A percentile compares a stretch with the other conserved stretches of the same genome.
Evolutionary conservation across 2,797 vertebrate species (phyloP).

Genomic region (Xenops minutus): DNA sequence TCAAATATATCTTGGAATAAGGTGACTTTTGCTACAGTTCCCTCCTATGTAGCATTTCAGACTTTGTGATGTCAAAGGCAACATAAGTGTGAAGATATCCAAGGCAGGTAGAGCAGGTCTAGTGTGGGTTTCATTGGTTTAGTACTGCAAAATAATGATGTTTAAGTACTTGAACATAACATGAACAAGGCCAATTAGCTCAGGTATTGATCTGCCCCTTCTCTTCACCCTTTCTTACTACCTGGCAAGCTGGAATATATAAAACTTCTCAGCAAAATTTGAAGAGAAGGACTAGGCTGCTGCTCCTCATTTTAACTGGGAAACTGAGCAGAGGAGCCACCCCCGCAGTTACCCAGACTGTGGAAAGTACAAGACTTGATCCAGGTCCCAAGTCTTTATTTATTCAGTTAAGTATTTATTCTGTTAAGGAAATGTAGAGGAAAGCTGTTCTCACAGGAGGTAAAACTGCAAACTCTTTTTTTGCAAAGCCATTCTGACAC

Average conservation of each 20-base stretch:
- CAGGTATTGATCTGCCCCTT: not conserved
- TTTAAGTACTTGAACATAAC: slow-evolving; percentile 9
- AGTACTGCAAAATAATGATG: not conserved
- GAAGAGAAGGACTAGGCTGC: not conserved
- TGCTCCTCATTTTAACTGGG: not conserved
- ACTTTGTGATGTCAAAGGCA: not conserved
- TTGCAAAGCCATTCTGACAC: not conserved
- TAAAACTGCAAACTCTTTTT: slow-evolving; percentile 15
- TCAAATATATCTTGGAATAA: not conserved
- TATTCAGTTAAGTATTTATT: slow-evolving; percentile 37
- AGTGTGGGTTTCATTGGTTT: not conserved
- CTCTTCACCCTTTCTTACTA: not conserved
- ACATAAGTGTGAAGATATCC: not conserved
- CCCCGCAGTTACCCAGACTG: not conserved
- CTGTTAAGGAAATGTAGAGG: not conserved
- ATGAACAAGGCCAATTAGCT: not conserved
- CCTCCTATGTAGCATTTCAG: not conserved
- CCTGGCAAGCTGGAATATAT: not conserved
- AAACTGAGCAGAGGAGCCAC: not conserved
- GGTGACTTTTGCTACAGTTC: not conserved
- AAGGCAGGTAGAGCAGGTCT: not conserved
- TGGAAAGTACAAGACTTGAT: not conserved
- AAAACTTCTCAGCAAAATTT: not conserved
- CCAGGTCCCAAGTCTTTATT: not conserved
- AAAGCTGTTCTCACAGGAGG: slow-evolving; percentile 20